These are phyloP conservation scores for Amphiduros pacificus DNA, from an alignment of 2,888 invertebrate species.

Conservation along the genomic window DNA sequence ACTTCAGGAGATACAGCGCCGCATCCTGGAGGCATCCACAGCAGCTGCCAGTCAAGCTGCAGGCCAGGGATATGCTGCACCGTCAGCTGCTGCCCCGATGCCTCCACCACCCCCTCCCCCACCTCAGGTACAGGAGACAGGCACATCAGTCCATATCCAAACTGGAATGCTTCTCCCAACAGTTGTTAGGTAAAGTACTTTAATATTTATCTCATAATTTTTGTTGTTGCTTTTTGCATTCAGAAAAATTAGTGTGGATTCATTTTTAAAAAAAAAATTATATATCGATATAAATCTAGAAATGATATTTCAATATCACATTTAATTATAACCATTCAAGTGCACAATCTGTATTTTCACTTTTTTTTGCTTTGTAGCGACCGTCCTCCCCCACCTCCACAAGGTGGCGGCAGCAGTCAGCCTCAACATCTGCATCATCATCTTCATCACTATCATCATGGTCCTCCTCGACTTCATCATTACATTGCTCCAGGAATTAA, in stretches of 20 bases:
- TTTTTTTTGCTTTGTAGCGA: slow-evolving; percentile 12
- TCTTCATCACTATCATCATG: slow-evolving; percentile 72
- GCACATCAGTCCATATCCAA: not conserved
- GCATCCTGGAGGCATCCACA: no score
- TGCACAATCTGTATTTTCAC: not conserved
- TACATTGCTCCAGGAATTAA: slow-evolving; percentile 60
- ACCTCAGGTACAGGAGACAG: not conserved
- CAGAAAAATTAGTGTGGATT: no score
- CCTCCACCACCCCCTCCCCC: not conserved
- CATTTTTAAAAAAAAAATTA: no score
- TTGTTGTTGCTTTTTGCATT: no score
- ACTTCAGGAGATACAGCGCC: no score
- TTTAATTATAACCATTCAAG: no score
- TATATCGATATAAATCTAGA: no score
- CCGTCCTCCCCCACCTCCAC: not conserved
- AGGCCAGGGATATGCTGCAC: no score
- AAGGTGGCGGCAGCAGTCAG: slow-evolving; percentile 6
- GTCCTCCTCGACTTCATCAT: slow-evolving; percentile 58
- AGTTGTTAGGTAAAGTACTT: slow-evolving; percentile 11
- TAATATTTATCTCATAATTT: no score
- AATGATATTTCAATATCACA: no score
- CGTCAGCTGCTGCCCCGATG: no score
- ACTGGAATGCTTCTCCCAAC: slow-evolving; percentile 6
- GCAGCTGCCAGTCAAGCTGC: no score
- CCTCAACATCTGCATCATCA: slow-evolving; percentile 74